Conservation (phyloP, 1,140 invertebrate genomes). For the Panagrolaimus sp. region DNA sequence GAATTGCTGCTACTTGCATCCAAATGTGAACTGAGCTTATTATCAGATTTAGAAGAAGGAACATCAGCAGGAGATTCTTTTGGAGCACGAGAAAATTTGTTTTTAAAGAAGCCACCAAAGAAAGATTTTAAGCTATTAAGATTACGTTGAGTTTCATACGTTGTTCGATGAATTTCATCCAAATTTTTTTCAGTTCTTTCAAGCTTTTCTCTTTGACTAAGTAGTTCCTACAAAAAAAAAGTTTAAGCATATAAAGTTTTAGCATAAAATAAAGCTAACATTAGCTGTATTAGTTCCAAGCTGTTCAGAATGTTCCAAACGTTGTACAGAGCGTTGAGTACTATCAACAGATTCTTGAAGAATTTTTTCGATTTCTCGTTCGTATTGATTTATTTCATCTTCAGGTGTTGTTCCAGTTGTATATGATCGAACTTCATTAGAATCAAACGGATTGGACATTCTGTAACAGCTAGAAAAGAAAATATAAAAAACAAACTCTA, state of each 20-base stretch:
- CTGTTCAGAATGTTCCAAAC: conserved; percentile 49
- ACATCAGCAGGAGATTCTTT: conserved; percentile 30
- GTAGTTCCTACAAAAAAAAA: conserved; percentile 69
- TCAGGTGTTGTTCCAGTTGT: conserved; percentile 21
- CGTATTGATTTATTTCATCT: conserved; percentile 48
- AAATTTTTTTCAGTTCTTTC: conserved; percentile 78
- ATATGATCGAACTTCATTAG: neutral
- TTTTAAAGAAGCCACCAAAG: conserved; percentile 58
- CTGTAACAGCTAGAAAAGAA: neutral
- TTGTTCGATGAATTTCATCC: conserved; percentile 80
- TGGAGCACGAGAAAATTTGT: conserved; percentile 41
- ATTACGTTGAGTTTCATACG: conserved; percentile 83
- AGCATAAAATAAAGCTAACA: conserved; percentile 16
- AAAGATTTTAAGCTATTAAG: conserved; percentile 78
- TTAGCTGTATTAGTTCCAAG: conserved; percentile 47
- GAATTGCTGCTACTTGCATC: conserved; percentile 20
- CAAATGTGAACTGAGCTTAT: conserved; percentile 22
- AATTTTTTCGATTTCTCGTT: conserved; percentile 49
- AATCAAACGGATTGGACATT: conserved; percentile 10
- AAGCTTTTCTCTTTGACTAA: conserved; percentile 80
- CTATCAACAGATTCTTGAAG: conserved; percentile 52
- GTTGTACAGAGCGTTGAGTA: conserved; percentile 48
- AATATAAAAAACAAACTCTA: neutral
- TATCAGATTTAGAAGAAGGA: neutral
- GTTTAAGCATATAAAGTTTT: conserved; percentile 8